phyloP scores from a whole-genome alignment of 1,140 invertebrate species.

The Andrena cerasifolii region DNA sequence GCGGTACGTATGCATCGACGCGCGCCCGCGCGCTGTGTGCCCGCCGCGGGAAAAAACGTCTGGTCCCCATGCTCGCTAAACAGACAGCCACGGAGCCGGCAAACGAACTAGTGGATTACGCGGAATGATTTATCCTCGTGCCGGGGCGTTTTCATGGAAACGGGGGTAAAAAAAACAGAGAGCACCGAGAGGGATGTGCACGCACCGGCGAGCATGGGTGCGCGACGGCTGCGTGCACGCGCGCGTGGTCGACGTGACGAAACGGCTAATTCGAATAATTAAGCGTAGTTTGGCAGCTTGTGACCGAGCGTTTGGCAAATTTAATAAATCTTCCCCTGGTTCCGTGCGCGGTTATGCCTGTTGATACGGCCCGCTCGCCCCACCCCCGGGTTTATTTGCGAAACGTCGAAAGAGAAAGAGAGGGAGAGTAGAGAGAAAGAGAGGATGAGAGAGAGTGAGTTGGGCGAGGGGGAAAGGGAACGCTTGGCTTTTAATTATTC shows the following conservation, averaged over 20 bases:
- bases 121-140: constrained; percentile 44
- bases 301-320: constrained; percentile 40
- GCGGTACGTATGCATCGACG: constrained; percentile 87
- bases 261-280: constrained; percentile 51
- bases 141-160: constrained; percentile 15
- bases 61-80: constrained; percentile 27
- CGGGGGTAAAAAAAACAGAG: neutral
- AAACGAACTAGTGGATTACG: constrained; percentile 48
- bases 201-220: neutral
- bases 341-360: constrained; percentile 40
- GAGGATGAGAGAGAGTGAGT: no score
- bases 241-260: constrained; percentile 37
- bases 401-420: neutral
- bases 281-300: constrained; percentile 48
- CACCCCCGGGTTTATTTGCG: constrained; percentile 35
- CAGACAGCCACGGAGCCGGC: constrained; percentile 17
- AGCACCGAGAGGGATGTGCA: no score
- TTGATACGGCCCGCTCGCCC: constrained; percentile 17
- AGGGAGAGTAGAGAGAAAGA: no score
- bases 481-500: constrained; percentile 49
- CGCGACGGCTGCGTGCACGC: neutral
- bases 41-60: constrained; percentile 10
- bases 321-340: constrained; percentile 47
- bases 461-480: no score
- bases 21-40: no score